These are phyloP conservation scores for Oceanites oceanicus DNA, from an alignment of 2,113 vertebrate species.

Conservation along the genomic window DNA sequence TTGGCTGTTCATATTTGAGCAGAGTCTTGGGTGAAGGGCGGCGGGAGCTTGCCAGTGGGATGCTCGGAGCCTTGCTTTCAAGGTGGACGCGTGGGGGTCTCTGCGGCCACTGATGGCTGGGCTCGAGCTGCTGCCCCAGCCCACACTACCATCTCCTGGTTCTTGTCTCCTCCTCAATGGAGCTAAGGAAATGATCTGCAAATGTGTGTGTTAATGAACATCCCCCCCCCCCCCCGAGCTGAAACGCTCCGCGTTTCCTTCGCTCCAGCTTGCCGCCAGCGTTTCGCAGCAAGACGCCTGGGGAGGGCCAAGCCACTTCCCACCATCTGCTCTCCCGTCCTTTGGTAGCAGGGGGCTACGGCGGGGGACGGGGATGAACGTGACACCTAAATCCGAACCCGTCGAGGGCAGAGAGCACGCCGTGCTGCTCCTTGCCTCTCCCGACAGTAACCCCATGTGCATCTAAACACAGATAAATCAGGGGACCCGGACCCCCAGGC, in stretches of 20 bases:
- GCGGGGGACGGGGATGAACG: neutral
- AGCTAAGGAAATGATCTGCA: neutral
- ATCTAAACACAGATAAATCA: neutral
- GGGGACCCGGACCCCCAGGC: rapidly evolving
- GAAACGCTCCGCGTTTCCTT: neutral
- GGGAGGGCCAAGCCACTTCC: slow-evolving; percentile 33
- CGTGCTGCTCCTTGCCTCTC: neutral
- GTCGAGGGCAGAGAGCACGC: neutral
- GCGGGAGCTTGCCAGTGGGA: neutral
- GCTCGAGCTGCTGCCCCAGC: neutral
- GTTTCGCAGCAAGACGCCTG: neutral
- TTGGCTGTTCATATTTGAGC: neutral
- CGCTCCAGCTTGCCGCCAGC: neutral
- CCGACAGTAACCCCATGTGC: rapidly evolving
- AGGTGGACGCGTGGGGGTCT: neutral
- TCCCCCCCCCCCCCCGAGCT: neutral
- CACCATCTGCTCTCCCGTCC: slow-evolving; percentile 4
- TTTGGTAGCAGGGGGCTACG: neutral
- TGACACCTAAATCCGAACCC: neutral
- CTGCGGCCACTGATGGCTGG: neutral
- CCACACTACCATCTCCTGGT: neutral
- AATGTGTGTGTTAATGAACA: neutral
- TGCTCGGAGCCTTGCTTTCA: neutral
- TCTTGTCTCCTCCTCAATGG: neutral
- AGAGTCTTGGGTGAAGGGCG: neutral